A percentile compares a stretch with the other conserved stretches of the same genome.
Evolutionary conservation across 2,113 vertebrate genomes (phyloP).

Genomic region (Hippocampus mohnikei): DNA sequence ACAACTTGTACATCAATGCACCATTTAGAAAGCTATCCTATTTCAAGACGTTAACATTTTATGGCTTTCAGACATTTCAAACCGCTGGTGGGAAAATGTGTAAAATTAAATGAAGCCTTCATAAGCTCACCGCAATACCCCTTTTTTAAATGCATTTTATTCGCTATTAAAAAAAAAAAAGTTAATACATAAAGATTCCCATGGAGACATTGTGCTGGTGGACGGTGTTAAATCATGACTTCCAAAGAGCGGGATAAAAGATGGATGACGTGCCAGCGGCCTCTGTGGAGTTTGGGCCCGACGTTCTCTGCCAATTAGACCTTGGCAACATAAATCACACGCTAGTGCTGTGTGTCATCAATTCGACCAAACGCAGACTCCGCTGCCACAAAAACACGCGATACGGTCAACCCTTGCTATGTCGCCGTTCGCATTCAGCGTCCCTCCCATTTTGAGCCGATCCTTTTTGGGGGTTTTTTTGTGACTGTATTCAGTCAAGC

Average conservation of each 20-base stretch:
- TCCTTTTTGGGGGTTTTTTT: background rate
- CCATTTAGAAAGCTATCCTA: background rate
- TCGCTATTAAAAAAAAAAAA: background rate
- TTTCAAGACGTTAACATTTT: conserved; percentile 14
- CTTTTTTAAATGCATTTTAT: conserved; percentile 25
- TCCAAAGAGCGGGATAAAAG: conserved; percentile 47
- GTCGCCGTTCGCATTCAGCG: background rate
- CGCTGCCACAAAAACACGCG: conserved; percentile 30
- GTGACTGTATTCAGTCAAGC: background rate
- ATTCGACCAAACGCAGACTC: conserved; percentile 37
- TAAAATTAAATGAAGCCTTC: conserved; percentile 37
- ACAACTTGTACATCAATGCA: background rate
- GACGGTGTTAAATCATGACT: conserved; percentile 54
- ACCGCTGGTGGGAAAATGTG: conserved; percentile 1
- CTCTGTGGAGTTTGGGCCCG: conserved; percentile 44
- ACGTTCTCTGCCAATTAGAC: conserved; percentile 60
- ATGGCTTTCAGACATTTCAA: background rate
- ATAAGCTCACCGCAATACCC: conserved; percentile 5
- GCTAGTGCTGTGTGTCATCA: conserved; percentile 54
- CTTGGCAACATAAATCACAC: conserved; percentile 66
- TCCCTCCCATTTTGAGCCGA: background rate
- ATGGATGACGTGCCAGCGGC: conserved; percentile 57
- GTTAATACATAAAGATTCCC: conserved; percentile 9
- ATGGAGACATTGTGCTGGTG: conserved; percentile 46
- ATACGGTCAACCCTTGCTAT: conserved; percentile 1